Evolutionary conservation across 2,797 vertebrate species (phyloP).

Genomic region (Holocentrus rufus): DNA sequence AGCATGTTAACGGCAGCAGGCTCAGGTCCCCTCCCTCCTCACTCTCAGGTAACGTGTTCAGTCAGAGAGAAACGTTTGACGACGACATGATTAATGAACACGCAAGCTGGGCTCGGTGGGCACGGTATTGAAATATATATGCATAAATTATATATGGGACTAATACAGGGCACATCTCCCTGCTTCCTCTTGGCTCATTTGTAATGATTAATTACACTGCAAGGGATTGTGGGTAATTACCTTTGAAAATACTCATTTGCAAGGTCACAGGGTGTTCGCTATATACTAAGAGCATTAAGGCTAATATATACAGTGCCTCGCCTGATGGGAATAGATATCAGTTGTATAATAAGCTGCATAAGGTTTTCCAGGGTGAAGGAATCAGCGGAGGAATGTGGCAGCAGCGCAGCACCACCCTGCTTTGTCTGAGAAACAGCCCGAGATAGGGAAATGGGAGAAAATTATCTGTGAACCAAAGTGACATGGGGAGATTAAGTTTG

Average conservation of each 20-base stretch:
- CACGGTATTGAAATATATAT: conserved; percentile 40
- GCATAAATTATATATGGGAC: conserved; percentile 52
- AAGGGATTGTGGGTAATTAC: conserved; percentile 62
- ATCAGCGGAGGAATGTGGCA: conserved; percentile 3
- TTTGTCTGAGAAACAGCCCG: background rate
- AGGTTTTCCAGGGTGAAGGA: conserved; percentile 27
- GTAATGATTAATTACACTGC: conserved; percentile 61
- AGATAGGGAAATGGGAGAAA: background rate
- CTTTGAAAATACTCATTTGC: conserved; percentile 67
- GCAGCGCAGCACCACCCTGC: background rate
- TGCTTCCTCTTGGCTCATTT: conserved; percentile 43
- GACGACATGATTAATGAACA: conserved; percentile 57
- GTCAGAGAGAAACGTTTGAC: conserved; percentile 49
- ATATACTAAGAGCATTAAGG: conserved; percentile 39
- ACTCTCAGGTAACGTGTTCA: conserved; percentile 36
- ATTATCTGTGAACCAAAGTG: conserved; percentile 16
- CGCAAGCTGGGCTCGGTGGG: background rate
- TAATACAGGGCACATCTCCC: conserved; percentile 37
- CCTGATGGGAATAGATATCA: conserved; percentile 6
- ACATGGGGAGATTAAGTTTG: conserved; percentile 2
- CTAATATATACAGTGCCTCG: conserved; percentile 29
- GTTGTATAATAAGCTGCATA: conserved; percentile 26
- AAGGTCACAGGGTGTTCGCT: conserved; percentile 55
- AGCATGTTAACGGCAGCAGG: conserved; percentile 32
- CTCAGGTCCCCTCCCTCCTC: conserved; percentile 16